Percentiles rank a stretch among this genome's conserved stretches.
These are phyloP conservation scores for Diorhabda elongata DNA, from an alignment of 1,140 invertebrate species.

Conservation along the genomic window DNA sequence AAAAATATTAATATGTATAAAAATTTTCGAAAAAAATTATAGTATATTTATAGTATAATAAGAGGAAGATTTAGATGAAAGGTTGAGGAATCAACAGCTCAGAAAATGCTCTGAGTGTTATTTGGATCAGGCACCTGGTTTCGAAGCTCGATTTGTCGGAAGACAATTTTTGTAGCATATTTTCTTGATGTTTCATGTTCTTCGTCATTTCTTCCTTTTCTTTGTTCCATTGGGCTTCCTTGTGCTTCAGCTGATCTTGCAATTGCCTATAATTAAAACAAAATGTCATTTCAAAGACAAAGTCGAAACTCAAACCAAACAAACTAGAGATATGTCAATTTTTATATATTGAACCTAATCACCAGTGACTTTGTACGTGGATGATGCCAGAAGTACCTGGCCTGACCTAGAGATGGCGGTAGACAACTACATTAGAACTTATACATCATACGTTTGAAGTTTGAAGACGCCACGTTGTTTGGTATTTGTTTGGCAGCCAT, in stretches of 20 bases:
- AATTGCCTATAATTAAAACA: conserved; percentile 24
- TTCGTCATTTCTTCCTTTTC: conserved; percentile 41
- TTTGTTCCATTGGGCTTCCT: conserved; percentile 33
- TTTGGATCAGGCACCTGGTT: conserved; percentile 42
- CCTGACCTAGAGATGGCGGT: no score
- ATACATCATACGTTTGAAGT: no score
- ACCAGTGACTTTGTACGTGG: background rate
- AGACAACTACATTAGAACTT: no score
- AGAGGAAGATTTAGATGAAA: background rate
- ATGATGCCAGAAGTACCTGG: no score
- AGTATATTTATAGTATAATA: no score
- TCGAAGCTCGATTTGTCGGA: conserved; percentile 39
- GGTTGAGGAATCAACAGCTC: conserved; percentile 29
- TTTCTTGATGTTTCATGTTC: conserved; percentile 36
- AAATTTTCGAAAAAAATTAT: no score
- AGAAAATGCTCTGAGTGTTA: conserved; percentile 33
- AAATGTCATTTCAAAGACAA: background rate
- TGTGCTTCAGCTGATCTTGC: conserved; percentile 36
- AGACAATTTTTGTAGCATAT: conserved; percentile 38
- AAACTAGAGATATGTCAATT: no score
- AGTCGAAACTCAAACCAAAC: no score
- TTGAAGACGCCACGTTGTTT: no score
- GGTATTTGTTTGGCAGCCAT: no score
- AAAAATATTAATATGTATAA: no score
- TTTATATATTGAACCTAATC: no score